Base-by-base conservation (phyloP, 2,888 invertebrate genomes). In the Xanthia togata region DNA sequence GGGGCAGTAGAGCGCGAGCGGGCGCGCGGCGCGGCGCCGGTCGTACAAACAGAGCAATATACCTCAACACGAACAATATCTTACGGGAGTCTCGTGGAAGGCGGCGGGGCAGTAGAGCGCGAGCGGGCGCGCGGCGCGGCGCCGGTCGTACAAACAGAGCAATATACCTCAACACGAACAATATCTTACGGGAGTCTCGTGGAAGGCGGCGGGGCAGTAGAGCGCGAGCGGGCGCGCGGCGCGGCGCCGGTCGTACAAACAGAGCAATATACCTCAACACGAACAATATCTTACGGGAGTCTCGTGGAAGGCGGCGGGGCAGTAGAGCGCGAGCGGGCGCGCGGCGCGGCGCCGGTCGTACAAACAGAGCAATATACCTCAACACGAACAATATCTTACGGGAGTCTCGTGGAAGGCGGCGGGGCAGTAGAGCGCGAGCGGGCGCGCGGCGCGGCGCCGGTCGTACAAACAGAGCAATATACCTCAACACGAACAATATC, bases 121-220 rank as follows among this genome's bases (percentile, higher is more conserved):
- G 17, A 98, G 78, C 0, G 97, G 96, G 38, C 92, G 89, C 44
- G 82, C 79, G 50, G 96, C 90, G 92, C 97, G 97, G 89, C 98
- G 97, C 73, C 97, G 97, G 93, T 99, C 98, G 91, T 98, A 98
- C 63, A 98, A n/a, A n/a, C n/a, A n/a, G n/a, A n/a, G n/a, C n/a
- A n/a, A n/a, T n/a, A n/a, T n/a, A n/a, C n/a, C n/a, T n/a, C n/a
- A n/a, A n/a, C n/a, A n/a, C n/a, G n/a, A n/a, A n/a, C n/a, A n/a
- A 69, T 60, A 79, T 62, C 89, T 90, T 65, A 93, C 93, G 23
- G 81, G 31, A 2, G 77, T 80, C 17, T 71, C 26, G 26, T 92
- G 92, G 2, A 87, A 93, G 68, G 87, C 59, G 17, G 85, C 81
- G 1, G 98, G 98, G 87, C 97, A 97, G 95, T 97, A 98, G 88